A percentile compares a stretch with the other conserved stretches of the same genome.
Evolutionary conservation across 2,113 vertebrate species (phyloP).

Genomic region (Phodopus roborovskii): DNA sequence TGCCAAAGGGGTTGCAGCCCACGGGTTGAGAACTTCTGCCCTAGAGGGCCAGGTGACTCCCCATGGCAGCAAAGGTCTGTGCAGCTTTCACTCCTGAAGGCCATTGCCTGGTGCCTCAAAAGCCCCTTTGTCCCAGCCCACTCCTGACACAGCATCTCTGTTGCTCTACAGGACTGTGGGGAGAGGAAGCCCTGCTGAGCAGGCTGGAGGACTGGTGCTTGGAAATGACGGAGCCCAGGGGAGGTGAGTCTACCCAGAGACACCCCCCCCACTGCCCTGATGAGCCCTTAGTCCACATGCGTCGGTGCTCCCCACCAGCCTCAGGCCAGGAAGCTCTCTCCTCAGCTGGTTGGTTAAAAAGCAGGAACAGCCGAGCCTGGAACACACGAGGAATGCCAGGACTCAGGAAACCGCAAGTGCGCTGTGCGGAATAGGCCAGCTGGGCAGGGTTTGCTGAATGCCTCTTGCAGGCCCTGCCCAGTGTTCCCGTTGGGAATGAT

Average conservation of each 20-base stretch:
- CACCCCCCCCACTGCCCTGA: neutral
- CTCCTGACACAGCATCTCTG: neutral
- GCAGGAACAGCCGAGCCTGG: neutral
- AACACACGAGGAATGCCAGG: neutral
- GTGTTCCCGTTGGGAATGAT: neutral
- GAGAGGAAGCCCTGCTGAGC: neutral
- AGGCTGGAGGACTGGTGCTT: neutral
- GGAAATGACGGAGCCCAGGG: neutral
- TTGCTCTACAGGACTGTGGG: neutral
- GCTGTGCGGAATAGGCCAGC: neutral
- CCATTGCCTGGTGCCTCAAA: neutral
- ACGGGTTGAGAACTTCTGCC: neutral
- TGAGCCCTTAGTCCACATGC: neutral
- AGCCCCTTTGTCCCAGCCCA: accelerated
- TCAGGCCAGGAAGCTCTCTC: neutral
- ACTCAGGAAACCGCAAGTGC: neutral
- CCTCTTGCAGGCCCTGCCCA: too few species aligned
- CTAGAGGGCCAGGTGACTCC: neutral
- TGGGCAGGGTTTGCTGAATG: neutral
- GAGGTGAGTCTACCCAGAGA: constrained; percentile 57
- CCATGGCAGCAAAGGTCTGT: neutral
- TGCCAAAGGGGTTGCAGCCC: neutral
- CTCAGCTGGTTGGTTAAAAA: neutral
- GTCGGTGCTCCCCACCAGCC: accelerated
- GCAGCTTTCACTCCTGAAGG: too few species aligned